Base-by-base conservation (phyloP, 2,888 invertebrate species). In the Venustoraphidia nigricollis region DNA sequence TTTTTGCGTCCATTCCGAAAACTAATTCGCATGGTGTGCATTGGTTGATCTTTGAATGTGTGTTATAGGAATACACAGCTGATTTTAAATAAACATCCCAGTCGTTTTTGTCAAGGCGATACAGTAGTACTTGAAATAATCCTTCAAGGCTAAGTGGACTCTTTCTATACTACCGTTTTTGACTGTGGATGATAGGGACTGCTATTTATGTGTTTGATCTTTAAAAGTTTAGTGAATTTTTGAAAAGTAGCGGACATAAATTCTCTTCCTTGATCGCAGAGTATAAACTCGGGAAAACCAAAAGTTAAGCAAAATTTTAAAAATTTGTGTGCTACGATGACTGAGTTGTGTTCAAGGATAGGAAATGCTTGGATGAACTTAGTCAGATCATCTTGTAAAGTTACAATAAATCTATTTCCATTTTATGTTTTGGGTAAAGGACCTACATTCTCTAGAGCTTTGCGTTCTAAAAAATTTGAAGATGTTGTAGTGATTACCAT, bases 91-190 rank as follows among this genome's bases (percentile, higher is more conserved):
- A 59, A 38, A 56, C 50, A 46, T 62, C 60, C 61, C 63, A 64
- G 48, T 62, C 55, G 5, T 48, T 48, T 52, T 57, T 56, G 10
- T 58, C 48, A 27, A 47, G 5, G n/a, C 55, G n/a, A n/a, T 55
- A 6, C 60, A 58, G 47, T 54, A 61, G 48, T 59, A 57, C 49
- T 57, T 56, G 2, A 64, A 36, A 48, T 59, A 60, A 14, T 60
- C 58, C 8, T 53, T 54, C 34, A 63, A 41, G 2, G 60, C 60
- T 13, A 53, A 42, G 46, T 65, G 62, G 34, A 53, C 55, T 27
- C 63, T 49, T 52, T 62, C 63, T 8, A 61, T 43, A 2, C 57
- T 53, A 6, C 61, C 59, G 39, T 60, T 62, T 8, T 52, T 53
- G n/a, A n/a, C 54, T 60, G 56, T 2, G 59, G 60, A 47, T 58